A percentile compares a stretch with the other conserved stretches of the same genome.
Conservation (phyloP, 2,888 invertebrate genomes). For the Sphaeridia pumilis region DNA sequence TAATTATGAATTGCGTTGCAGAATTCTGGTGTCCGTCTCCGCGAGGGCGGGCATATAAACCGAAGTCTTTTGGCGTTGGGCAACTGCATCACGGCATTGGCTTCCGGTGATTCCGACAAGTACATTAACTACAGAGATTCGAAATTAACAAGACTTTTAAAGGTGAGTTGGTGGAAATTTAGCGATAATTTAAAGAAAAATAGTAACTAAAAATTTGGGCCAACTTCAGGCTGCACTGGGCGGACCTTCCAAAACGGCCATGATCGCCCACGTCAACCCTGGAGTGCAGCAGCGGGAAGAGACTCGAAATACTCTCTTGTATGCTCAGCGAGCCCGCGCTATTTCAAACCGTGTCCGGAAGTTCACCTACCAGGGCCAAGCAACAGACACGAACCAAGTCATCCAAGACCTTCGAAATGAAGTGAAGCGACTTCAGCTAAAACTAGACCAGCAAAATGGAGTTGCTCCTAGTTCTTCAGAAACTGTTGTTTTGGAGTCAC, state of each 20-base stretch:
- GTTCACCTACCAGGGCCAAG: slow-evolving; percentile 24
- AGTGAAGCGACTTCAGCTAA: slow-evolving; percentile 31
- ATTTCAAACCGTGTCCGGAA: slow-evolving; percentile 72
- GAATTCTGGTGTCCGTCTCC: slow-evolving; percentile 71
- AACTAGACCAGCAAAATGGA: slow-evolving; percentile 22
- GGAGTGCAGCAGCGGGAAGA: slow-evolving; percentile 73
- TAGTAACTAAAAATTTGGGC: slow-evolving; percentile 2
- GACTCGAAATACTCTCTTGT: slow-evolving; percentile 81
- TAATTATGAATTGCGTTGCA: no score
- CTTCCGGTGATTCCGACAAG: slow-evolving; percentile 57
- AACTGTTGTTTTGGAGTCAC: no score
- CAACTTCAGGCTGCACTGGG: slow-evolving; percentile 70
- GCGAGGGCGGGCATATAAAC: slow-evolving; percentile 93
- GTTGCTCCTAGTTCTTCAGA: not conserved
- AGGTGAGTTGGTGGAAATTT: slow-evolving; percentile 38
- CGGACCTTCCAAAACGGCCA: slow-evolving; percentile 88
- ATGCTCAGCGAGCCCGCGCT: slow-evolving; percentile 84
- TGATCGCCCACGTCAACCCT: slow-evolving; percentile 92
- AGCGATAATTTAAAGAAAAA: slow-evolving; percentile 40
- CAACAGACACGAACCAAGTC: slow-evolving; percentile 24
- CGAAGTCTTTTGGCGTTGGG: slow-evolving; percentile 77
- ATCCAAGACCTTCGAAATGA: slow-evolving; percentile 35
- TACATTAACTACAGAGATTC: slow-evolving; percentile 95
- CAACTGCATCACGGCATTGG: slow-evolving; percentile 88
- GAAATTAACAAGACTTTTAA: slow-evolving; percentile 77